Evolutionary conservation across 2,113 vertebrate species (phyloP), one percentile per base, ranked within the genome.

Genomic region (Glaucomys volans): DNA sequence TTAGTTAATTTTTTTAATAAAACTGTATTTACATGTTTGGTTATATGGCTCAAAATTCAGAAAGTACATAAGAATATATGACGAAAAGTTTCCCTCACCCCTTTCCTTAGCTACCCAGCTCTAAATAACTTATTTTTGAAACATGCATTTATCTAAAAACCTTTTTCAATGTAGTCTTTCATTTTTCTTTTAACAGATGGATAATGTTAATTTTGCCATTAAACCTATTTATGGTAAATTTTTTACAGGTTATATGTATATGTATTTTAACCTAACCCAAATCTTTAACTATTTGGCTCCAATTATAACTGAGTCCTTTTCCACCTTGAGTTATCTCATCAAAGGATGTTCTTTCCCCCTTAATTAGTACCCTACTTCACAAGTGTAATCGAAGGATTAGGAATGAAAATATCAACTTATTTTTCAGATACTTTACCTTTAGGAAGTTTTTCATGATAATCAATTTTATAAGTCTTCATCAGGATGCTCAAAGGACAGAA

Each of bases 171-270:
- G 12, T 72, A 87, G 59, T 77, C 44, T 64, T 69, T 17, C 40
- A 42, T 69, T 96, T 75, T 75, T 40, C 74, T 86, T 87, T 92
- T 81, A 83, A 57, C 40, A 77, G n/a, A 88, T 71, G 13, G 54
- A 96, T 26, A 96, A 69, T 72, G 32, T 80, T 85, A 80, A 96
- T 94, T 96, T 95, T 96, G 37, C n/a, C 69, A 77, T 28, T 87
- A 84, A 86, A 71, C 12, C 62, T 64, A 74, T 91, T 59, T 96
- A 71, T 96, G 40, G 74, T 91, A 96, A 94, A 89, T 79, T 93
- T 50, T 95, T 89, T 84, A 83, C 28, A 59, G 50, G 59, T 77
- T 9, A 67, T 91, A 76, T 16, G 44, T 22, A 35, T 28, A 76
- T 76, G 8, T 59, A 26, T 86, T 77, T 62, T 35, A 37, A 86